A percentile compares a stretch with the other conserved stretches of the same genome.
Evolutionary conservation across 1,140 invertebrate genomes (phyloP).

Genomic region (Drosophila fuyamai): DNA sequence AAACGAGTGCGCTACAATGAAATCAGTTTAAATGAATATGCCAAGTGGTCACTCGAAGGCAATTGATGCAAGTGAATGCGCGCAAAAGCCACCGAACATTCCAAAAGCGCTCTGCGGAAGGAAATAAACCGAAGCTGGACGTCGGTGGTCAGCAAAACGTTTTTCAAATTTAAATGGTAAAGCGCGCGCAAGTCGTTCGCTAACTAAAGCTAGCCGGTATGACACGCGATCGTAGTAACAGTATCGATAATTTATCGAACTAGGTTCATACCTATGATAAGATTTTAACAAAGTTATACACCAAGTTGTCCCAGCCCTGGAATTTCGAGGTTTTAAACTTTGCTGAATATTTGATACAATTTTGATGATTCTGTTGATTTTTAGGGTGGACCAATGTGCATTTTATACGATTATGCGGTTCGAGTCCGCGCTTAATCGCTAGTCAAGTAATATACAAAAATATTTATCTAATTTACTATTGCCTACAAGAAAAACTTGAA

Average conservation of each 20-base stretch:
- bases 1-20: conserved; percentile 56
- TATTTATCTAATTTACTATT: no score
- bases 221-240: not conserved
- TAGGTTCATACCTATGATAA: not conserved
- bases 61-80: conserved; percentile 20
- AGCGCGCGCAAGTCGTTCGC: not conserved
- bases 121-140: not conserved
- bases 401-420: no score
- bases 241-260: not conserved
- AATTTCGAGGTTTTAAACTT: no score
- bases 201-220: not conserved
- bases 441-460: no score
- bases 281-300: no score
- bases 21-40: conserved; percentile 30
- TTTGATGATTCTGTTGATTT: no score
- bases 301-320: no score
- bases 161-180: conserved; percentile 6
- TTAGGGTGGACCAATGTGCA: not conserved
- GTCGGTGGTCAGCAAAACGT: not conserved
- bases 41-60: conserved; percentile 14
- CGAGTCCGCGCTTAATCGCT: no score
- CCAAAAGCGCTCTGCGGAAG: conserved; percentile 9
- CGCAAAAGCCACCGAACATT: conserved; percentile 6
- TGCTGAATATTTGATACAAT: no score
- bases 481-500: no score